A percentile compares a stretch with the other conserved stretches of the same genome.
These are phyloP conservation scores for Fulmarus glacialis DNA, from an alignment of 2,113 vertebrate species.

Conservation along the genomic window DNA sequence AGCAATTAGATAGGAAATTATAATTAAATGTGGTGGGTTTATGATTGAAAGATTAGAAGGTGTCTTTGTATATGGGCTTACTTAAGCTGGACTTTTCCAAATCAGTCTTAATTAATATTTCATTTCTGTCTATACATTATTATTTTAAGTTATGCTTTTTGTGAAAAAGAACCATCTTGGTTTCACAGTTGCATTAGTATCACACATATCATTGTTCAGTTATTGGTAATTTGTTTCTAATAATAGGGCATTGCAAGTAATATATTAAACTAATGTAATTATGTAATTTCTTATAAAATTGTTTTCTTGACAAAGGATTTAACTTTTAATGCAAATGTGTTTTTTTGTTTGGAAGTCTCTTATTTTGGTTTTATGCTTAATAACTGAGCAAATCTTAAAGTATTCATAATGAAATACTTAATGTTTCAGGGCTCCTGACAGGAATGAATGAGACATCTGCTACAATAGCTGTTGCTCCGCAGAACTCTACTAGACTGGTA, in stretches of 20 bases:
- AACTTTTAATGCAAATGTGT: not conserved
- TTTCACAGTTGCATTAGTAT: not conserved
- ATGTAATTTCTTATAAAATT: not conserved
- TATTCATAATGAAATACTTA: not conserved
- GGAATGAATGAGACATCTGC: conserved; percentile 94
- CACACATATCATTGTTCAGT: not conserved
- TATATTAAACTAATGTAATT: not conserved
- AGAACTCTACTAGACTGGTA: conserved; percentile 76
- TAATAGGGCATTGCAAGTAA: not conserved
- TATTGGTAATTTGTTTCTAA: not conserved
- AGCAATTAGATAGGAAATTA: not conserved
- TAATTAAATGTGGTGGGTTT: not conserved
- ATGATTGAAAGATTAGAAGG: not conserved
- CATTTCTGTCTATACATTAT: not conserved
- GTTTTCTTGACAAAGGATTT: not conserved
- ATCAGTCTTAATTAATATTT: not conserved
- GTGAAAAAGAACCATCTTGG: not conserved
- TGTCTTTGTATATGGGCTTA: not conserved
- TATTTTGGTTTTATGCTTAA: not conserved
- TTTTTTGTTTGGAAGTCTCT: not conserved
- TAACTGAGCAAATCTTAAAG: not conserved
- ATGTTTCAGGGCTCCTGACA: conserved; percentile 84
- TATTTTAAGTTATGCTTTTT: not conserved
- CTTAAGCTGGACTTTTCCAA: not conserved
- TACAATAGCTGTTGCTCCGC: conserved; percentile 79